Evolutionary conservation across 1,140 invertebrate species (phyloP).

Genomic region (Artemia franciscana): DNA sequence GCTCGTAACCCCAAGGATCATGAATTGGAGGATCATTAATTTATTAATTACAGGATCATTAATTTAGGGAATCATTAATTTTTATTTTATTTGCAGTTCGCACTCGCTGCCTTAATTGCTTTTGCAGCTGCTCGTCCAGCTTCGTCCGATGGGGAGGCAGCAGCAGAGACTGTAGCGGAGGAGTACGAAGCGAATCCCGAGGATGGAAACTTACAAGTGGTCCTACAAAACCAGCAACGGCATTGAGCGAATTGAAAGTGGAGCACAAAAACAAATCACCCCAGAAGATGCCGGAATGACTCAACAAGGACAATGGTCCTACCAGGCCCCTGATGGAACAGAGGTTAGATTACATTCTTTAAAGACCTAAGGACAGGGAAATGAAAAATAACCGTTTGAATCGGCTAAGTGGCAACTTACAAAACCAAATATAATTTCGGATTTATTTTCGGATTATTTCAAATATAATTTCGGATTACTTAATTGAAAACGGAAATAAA

Average conservation of each 20-base stretch:
- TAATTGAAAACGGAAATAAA: no score
- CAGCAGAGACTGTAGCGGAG: conserved; percentile 34
- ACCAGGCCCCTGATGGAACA: conserved; percentile 8
- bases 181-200: conserved; percentile 35
- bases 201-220: conserved; percentile 26
- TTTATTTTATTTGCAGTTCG: conserved; percentile 2
- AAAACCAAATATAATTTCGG: no score
- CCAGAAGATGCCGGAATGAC: conserved; percentile 11
- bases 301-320: conserved; percentile 21
- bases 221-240: conserved; percentile 12
- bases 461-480: no score
- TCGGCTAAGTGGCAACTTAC: no score
- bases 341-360: background rate
- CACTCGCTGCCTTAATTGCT: conserved; percentile 3
- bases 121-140: conserved; percentile 1
- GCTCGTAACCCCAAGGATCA: no score
- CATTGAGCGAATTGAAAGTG: conserved; percentile 9
- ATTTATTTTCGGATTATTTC: no score
- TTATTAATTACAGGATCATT: no score
- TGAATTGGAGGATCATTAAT: no score
- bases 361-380: no score
- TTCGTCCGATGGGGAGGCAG: conserved; percentile 7
- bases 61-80: no score
- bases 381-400: no score
- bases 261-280: conserved; percentile 7